A percentile compares a stretch with the other conserved stretches of the same genome.
phyloP scores from a whole-genome alignment of 2,888 invertebrate genomes.

The Diarsia dahlii region DNA sequence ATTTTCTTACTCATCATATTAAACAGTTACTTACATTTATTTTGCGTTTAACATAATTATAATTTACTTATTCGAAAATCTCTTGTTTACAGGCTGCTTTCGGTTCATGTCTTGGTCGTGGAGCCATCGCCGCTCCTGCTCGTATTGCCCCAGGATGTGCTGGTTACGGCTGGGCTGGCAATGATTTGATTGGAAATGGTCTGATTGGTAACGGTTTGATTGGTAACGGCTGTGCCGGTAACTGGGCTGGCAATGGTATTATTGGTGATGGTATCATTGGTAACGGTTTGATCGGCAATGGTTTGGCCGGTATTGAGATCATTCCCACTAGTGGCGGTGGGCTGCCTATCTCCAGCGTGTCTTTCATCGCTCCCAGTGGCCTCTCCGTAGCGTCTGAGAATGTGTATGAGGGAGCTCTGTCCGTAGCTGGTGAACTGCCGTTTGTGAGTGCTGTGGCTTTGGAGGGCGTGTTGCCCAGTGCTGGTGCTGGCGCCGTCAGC shows the following conservation, averaged over 20 bases:
- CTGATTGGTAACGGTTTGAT: not conserved
- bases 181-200: not conserved
- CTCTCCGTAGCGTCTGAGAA: constrained; percentile 61
- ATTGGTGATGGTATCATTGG: constrained; percentile 7
- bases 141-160: not conserved
- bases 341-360: constrained; percentile 53
- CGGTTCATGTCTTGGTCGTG: not conserved
- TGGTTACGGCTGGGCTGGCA: not conserved
- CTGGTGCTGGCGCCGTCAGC: not conserved
- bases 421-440: constrained; percentile 55
- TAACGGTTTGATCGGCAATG: constrained; percentile 14
- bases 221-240: not conserved
- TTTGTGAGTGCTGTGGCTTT: constrained; percentile 51
- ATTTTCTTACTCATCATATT: too few relatives aligned
- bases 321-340: constrained; percentile 56
- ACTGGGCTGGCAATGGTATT: constrained; percentile 2
- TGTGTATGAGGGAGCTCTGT: constrained; percentile 54
- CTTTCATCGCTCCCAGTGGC: constrained; percentile 48
- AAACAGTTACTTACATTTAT: too few relatives aligned
- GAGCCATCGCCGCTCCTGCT: not conserved
- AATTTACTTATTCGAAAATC: not conserved
- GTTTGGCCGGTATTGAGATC: constrained; percentile 52
- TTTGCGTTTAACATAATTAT: too few relatives aligned
- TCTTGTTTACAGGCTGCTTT: not conserved
- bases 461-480: not conserved